These are phyloP conservation scores for Okamejei kenojei DNA, from an alignment of 2,797 vertebrate species.

Conservation along the genomic window DNA sequence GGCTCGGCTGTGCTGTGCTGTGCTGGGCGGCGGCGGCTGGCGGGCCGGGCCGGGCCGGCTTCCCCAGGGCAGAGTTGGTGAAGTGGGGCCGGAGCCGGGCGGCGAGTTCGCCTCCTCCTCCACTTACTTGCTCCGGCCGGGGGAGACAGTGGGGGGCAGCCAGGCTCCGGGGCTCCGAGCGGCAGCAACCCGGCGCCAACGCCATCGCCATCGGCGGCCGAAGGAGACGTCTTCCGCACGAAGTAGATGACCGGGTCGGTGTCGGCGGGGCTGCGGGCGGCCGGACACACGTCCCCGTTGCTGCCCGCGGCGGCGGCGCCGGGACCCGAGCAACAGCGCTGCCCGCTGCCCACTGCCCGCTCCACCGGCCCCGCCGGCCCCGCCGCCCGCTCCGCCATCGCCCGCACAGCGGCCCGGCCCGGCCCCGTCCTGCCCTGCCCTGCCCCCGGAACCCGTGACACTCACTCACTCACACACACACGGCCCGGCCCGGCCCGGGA, in stretches of 20 bases:
- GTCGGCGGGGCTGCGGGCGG: neutral
- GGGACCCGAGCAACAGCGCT: neutral
- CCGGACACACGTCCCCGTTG: neutral
- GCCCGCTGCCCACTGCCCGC: too few relatives aligned
- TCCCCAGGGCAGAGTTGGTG: too few relatives aligned
- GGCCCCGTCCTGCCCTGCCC: too few relatives aligned
- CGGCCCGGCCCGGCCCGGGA: too few relatives aligned
- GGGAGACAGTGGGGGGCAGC: neutral
- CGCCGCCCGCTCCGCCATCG: constrained; percentile 4
- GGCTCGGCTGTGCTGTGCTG: too few relatives aligned
- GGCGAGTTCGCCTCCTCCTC: neutral
- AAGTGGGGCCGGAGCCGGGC: too few relatives aligned
- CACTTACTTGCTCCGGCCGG: constrained; percentile 14
- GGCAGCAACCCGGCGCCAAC: constrained; percentile 18
- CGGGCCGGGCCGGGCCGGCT: too few relatives aligned
- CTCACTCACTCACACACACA: too few relatives aligned
- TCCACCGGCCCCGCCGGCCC: neutral
- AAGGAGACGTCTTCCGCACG: neutral
- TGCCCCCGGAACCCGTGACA: neutral
- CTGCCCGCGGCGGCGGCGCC: neutral
- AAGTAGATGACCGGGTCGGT: constrained; percentile 23
- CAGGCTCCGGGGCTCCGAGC: neutral
- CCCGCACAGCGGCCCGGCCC: neutral
- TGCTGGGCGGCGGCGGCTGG: too few relatives aligned
- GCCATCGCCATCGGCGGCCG: neutral